These are phyloP conservation scores for Cardiocondyla obscurior DNA, from an alignment of 1,140 invertebrate genomes.

Conservation along the genomic window DNA sequence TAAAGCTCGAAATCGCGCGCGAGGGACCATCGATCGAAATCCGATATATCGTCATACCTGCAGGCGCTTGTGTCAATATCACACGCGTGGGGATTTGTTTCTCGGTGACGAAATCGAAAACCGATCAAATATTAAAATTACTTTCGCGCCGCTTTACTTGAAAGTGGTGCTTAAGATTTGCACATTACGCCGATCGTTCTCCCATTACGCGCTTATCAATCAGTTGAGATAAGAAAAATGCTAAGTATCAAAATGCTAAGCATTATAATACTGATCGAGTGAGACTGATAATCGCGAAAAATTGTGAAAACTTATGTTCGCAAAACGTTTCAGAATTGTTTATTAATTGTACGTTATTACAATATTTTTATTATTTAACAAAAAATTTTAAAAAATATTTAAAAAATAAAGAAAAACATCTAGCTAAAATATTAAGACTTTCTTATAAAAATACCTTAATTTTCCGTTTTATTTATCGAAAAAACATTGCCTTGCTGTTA, in stretches of 20 bases:
- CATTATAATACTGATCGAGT: not conserved
- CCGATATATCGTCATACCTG: slow-evolving; percentile 7
- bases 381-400: too few species aligned
- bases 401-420: not conserved
- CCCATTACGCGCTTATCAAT: not conserved
- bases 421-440: not conserved
- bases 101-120: slow-evolving; percentile 29
- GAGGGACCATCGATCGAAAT: slow-evolving; percentile 31
- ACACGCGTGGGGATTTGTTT: slow-evolving; percentile 6
- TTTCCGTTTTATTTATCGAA: not conserved
- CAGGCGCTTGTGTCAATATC: slow-evolving; percentile 38
- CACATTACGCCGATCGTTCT: not conserved
- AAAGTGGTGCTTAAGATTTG: not conserved
- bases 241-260: not conserved
- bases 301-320: not conserved
- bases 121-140: slow-evolving; percentile 26
- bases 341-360: not conserved
- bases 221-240: not conserved
- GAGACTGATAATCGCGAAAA: not conserved
- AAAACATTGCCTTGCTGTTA: not conserved
- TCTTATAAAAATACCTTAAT: not conserved
- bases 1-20: slow-evolving; percentile 13
- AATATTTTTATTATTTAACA: too few species aligned
- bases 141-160: not conserved
- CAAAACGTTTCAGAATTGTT: not conserved